Conservation (phyloP, 2,797 vertebrate species). For the Echiichthys vipera region DNA sequence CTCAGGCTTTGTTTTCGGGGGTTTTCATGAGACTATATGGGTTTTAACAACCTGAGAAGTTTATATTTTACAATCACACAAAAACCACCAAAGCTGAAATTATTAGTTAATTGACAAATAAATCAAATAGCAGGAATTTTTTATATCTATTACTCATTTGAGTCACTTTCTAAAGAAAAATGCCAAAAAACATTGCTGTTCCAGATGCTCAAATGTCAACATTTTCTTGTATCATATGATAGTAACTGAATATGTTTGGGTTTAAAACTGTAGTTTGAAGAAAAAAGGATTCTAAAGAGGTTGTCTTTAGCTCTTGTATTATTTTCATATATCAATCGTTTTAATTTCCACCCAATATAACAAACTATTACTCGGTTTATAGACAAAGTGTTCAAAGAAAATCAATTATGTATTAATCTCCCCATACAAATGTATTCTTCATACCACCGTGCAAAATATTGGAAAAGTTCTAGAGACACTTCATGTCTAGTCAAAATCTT, state of each 20-base stretch:
- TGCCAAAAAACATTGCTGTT: not conserved
- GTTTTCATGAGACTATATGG: not conserved
- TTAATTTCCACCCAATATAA: not conserved
- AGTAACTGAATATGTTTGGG: not conserved
- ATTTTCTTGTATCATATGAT: not conserved
- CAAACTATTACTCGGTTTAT: not conserved
- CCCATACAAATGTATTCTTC: not conserved
- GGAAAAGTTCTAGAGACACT: no score
- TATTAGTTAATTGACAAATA: no score
- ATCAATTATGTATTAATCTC: not conserved
- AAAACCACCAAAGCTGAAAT: not conserved
- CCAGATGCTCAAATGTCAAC: not conserved
- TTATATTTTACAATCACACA: not conserved
- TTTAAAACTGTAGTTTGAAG: not conserved
- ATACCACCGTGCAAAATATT: not conserved
- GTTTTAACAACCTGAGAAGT: not conserved
- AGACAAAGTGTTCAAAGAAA: not conserved
- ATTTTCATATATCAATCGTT: no score
- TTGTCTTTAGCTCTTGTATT: not conserved
- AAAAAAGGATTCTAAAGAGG: not conserved
- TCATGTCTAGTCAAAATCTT: no score
- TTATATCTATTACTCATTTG: no score
- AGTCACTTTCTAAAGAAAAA: not conserved
- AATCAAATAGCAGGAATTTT: not conserved
- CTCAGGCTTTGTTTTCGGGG: not conserved